phyloP scores from a whole-genome alignment of 2,888 invertebrate genomes.

The Drosophila meridiana region DNA sequence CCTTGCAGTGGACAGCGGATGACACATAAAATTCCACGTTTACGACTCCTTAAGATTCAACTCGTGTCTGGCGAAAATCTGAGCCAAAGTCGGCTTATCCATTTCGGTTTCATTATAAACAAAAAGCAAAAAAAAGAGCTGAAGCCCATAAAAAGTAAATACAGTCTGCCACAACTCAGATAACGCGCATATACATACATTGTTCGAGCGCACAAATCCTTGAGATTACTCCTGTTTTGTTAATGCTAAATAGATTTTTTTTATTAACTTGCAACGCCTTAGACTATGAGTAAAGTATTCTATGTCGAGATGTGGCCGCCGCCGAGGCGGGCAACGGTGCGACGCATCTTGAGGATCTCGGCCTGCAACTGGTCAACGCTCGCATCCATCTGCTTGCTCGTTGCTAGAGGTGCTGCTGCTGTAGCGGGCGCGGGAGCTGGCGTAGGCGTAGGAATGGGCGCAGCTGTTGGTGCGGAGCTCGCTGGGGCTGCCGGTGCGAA shows the following conservation, averaged over 20 bases:
- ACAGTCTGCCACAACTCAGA: background rate
- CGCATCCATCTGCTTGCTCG: background rate
- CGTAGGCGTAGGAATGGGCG: background rate
- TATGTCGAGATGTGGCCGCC: conserved; percentile 26
- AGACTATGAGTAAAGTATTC: background rate
- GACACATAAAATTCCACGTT: conserved; percentile 78
- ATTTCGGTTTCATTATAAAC: conserved; percentile 49
- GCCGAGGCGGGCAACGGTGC: conserved; percentile 73
- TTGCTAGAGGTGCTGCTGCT: background rate
- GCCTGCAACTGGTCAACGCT: conserved; percentile 71
- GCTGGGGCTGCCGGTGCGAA: background rate
- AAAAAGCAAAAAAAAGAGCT: conserved; percentile 25
- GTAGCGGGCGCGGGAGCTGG: background rate
- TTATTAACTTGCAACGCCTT: conserved; percentile 15
- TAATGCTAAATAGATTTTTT: conserved; percentile 5
- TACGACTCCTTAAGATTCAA: conserved; percentile 67
- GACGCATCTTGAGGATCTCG: conserved; percentile 74
- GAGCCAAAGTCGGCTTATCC: conserved; percentile 39
- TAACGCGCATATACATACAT: conserved; percentile 1
- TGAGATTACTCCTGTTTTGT: background rate
- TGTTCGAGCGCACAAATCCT: background rate
- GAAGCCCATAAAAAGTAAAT: conserved; percentile 33
- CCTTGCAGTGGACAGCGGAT: conserved; percentile 46
- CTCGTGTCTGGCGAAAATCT: conserved; percentile 42
- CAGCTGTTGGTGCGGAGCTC: background rate